These are phyloP conservation scores for Pungitius pungitius DNA, from an alignment of 2,113 vertebrate genomes.

Conservation along the genomic window DNA sequence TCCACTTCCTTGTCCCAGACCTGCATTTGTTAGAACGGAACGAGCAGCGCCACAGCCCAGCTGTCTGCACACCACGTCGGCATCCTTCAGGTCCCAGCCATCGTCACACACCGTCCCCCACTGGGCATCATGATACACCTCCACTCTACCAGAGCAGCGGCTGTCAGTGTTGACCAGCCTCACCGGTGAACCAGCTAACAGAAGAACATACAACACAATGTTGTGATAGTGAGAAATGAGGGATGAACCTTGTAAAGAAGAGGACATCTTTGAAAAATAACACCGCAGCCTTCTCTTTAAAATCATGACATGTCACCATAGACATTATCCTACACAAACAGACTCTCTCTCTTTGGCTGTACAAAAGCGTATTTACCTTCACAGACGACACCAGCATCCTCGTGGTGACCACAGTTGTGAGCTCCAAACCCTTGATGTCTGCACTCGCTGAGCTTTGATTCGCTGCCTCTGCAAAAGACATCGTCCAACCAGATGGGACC, in stretches of 20 bases:
- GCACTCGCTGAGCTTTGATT: conserved; percentile 49
- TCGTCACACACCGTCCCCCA: conserved; percentile 57
- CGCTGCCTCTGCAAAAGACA: not conserved
- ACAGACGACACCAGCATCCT: conserved; percentile 64
- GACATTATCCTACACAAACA: not conserved
- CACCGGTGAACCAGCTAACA: conserved; percentile 44
- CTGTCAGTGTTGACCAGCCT: conserved; percentile 47
- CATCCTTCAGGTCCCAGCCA: conserved; percentile 42
- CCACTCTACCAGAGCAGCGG: conserved; percentile 65
- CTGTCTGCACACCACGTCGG: conserved; percentile 62
- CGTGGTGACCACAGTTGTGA: conserved; percentile 47
- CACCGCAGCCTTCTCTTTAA: not conserved
- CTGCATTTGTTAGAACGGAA: too few relatives aligned
- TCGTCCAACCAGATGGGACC: conserved; percentile 69
- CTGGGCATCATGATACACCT: too few relatives aligned
- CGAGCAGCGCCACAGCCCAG: conserved; percentile 47
- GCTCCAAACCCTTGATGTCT: conserved; percentile 37
- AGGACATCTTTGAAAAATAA: not conserved
- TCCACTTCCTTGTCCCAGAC: conserved; percentile 21
- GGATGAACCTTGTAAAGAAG: not conserved
- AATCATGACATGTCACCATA: too few relatives aligned
- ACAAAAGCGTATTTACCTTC: conserved; percentile 36
- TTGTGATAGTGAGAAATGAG: not conserved
- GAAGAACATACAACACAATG: conserved; percentile 4
- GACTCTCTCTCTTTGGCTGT: not conserved